Evolutionary conservation across 2,888 invertebrate genomes (phyloP).

Genomic region (Dasysyrphus albostriatus): DNA sequence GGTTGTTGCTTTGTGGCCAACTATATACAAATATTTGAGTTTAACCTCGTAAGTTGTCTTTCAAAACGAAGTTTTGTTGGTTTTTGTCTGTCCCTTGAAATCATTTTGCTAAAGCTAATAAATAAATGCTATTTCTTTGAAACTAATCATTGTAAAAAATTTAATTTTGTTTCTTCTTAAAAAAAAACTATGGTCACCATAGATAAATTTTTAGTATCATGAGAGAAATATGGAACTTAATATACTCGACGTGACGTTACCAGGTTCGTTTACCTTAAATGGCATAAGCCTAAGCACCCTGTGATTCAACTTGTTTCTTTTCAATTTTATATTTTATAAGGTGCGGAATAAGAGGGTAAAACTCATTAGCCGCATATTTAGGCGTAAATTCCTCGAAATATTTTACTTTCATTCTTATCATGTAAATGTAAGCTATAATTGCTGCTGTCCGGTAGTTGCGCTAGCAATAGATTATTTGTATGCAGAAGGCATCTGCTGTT

Average conservation of each 20-base stretch:
- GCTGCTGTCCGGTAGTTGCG: neutral
- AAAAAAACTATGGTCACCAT: neutral
- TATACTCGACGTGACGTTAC: slow-evolving; percentile 1
- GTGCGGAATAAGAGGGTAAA: slow-evolving; percentile 19
- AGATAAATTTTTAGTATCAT: neutral
- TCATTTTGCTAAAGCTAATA: no score
- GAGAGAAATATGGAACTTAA: slow-evolving; percentile 41
- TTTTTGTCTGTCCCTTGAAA: no score
- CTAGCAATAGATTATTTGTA: slow-evolving; percentile 54
- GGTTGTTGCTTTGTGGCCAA: no score
- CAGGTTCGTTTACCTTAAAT: slow-evolving; percentile 63
- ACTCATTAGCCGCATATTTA: slow-evolving; percentile 48
- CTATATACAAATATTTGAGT: no score
- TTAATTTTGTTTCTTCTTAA: no score
- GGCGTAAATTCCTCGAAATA: slow-evolving; percentile 58
- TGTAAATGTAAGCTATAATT: slow-evolving; percentile 37
- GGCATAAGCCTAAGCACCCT: neutral
- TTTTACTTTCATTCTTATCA: slow-evolving; percentile 73
- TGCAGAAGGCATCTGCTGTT: slow-evolving; percentile 40
- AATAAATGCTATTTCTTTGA: no score
- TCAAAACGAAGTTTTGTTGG: no score
- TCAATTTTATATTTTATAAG: neutral
- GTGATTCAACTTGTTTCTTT: slow-evolving; percentile 72
- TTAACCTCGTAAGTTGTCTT: no score
- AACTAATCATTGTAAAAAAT: no score